Percentiles rank a stretch among this genome's conserved stretches.
These are phyloP conservation scores for Oscheius sp. DNA, from an alignment of 2,888 invertebrate species.

Conservation along the genomic window DNA sequence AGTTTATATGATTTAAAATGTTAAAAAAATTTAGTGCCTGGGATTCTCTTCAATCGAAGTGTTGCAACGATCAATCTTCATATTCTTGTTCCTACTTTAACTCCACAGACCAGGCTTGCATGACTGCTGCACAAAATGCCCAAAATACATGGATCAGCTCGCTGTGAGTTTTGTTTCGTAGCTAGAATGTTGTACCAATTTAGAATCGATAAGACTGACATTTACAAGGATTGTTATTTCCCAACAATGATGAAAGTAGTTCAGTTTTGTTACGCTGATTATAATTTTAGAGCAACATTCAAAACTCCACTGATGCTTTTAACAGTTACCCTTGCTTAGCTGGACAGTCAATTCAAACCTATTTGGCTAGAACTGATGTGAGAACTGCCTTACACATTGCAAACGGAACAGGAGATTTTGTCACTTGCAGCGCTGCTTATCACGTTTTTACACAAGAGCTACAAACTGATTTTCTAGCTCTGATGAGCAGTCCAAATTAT, in stretches of 20 bases:
- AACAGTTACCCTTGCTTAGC: slow-evolving; percentile 46
- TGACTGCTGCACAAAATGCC: background rate
- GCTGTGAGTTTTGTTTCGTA: background rate
- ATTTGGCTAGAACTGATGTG: slow-evolving; percentile 46
- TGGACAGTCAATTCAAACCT: slow-evolving; percentile 29
- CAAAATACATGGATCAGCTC: background rate
- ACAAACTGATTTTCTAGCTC: background rate
- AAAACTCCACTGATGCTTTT: slow-evolving; percentile 42
- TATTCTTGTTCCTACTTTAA: slow-evolving; percentile 37
- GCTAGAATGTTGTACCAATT: background rate
- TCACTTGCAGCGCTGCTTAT: background rate
- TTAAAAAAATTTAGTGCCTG: slow-evolving; percentile 38
- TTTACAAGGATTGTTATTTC: slow-evolving; percentile 53
- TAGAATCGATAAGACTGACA: slow-evolving; percentile 31
- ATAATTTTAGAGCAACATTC: slow-evolving; percentile 9
- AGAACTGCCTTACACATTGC: slow-evolving; percentile 46
- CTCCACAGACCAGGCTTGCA: slow-evolving; percentile 23
- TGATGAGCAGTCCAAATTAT: slow-evolving; percentile 8
- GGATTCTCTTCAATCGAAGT: slow-evolving; percentile 44
- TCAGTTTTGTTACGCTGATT: background rate
- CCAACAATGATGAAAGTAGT: background rate
- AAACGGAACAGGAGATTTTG: background rate
- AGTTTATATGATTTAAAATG: background rate
- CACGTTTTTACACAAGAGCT: background rate
- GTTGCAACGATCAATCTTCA: slow-evolving; percentile 36